A percentile compares a stretch with the other conserved stretches of the same genome.
phyloP scores from a whole-genome alignment of 2,113 vertebrate genomes.

The Cathartes aura region DNA sequence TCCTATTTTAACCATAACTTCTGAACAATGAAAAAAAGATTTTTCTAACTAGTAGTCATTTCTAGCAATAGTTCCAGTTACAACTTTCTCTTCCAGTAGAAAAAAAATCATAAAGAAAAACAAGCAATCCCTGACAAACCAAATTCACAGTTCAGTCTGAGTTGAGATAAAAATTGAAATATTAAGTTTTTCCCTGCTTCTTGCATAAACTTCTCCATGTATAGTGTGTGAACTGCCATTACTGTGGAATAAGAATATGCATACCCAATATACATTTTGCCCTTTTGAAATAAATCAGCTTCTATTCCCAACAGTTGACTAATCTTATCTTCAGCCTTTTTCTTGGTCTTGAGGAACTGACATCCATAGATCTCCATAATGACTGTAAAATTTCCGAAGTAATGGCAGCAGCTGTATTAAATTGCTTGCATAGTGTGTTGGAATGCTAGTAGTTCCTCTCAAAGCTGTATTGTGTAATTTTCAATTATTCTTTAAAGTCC shows the following conservation, averaged over 20 bases:
- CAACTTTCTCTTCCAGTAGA: background rate
- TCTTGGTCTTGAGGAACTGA: background rate
- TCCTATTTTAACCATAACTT: background rate
- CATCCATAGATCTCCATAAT: background rate
- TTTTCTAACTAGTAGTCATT: background rate
- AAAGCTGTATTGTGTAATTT: background rate
- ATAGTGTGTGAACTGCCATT: background rate
- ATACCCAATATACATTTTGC: background rate
- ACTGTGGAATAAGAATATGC: background rate
- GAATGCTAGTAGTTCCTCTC: background rate
- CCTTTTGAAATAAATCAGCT: background rate
- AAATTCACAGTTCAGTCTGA: background rate
- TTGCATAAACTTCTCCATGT: background rate
- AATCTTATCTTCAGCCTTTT: background rate
- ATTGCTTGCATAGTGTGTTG: background rate
- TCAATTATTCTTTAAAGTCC: background rate
- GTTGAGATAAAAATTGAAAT: background rate
- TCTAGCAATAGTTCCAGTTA: background rate
- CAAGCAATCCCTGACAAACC: background rate
- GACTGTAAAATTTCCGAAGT: background rate
- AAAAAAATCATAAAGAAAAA: background rate
- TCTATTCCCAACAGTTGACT: background rate
- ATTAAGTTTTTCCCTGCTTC: background rate
- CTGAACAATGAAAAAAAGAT: background rate
- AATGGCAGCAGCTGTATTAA: background rate